Evolutionary conservation across 2,888 invertebrate genomes (phyloP), one percentile per base, ranked within the genome.

Genomic region (Lymantria dispar): DNA sequence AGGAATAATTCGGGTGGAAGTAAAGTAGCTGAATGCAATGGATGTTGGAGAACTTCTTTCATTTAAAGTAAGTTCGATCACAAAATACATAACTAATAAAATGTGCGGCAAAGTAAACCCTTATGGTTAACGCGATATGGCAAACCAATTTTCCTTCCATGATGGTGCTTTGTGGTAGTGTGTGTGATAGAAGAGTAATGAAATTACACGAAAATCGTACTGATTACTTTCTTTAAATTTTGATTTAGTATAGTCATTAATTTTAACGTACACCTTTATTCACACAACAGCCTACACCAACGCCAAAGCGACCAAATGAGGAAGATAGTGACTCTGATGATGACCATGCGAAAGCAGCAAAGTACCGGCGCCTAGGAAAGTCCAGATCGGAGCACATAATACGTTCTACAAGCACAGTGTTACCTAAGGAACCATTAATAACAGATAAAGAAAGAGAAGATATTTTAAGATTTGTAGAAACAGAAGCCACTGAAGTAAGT

Each of bases 381-480:
- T 78, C 90, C 10, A 91, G 87, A 60, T 90, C 88, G n/a, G 91
- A 86, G 29, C 67, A 74, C 42, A 54, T 70, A 9, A 46, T 78
- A 38, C 91, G 76, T 64, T 80, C 61, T 64, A 68, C 89, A 1
- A 93, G 84, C 70, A 92, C 83, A 55, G 91, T 73, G 50, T 79
- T 94, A 1, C 87, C 93, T 0, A 93, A 93, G 58, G 95, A 95
- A 72, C 93, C 94, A 3, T 82, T 92, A 48, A 87, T 95, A 29
- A 93, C 94, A 0, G 94, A 95, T 51, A 95, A 95, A 72, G 96
- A 96, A 80, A 93, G 95, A 63, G 93, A 95, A 65, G 95, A 96
- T 72, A 97, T 97, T 62, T 83, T 96, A 5, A 94, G 95, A 87
- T 95, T 95, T 86, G 97, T 97, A 5, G 97, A 97, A 80, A 95